These are phyloP conservation scores for Pristionchus maxplancki DNA, from an alignment of 2,888 invertebrate species.

Conservation along the genomic window DNA sequence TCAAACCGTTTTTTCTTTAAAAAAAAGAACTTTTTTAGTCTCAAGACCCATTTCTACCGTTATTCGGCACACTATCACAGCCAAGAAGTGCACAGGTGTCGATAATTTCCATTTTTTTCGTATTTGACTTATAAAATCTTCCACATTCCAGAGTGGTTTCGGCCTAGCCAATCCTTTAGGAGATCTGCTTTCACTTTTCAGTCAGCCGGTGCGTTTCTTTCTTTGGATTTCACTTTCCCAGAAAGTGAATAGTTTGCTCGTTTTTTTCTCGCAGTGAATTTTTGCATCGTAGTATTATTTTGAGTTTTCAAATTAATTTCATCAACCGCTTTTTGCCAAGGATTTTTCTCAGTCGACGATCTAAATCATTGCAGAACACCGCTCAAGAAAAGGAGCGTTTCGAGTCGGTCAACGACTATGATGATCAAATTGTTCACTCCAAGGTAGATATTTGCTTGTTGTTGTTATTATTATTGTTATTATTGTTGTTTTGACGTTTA, in stretches of 20 bases:
- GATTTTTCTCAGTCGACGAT: too few relatives aligned
- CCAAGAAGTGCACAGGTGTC: neutral
- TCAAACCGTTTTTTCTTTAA: neutral
- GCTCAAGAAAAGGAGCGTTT: neutral
- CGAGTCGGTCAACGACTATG: neutral
- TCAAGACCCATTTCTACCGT: neutral
- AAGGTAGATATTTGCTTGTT: constrained; percentile 10
- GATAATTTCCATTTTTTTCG: neutral
- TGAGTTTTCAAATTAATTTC: too few relatives aligned
- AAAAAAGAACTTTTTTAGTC: too few relatives aligned
- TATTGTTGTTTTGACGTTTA: too few relatives aligned
- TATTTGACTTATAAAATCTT: too few relatives aligned
- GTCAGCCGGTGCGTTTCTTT: neutral
- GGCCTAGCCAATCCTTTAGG: neutral
- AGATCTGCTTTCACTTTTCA: neutral
- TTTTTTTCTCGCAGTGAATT: too few relatives aligned
- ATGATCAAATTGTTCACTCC: constrained; percentile 27
- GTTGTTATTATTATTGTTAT: neutral
- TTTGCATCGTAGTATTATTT: neutral
- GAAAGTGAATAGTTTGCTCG: neutral
- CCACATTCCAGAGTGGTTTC: neutral
- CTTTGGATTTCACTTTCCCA: neutral
- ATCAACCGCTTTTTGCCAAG: too few relatives aligned
- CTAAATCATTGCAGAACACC: neutral
- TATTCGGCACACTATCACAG: neutral